Percentiles rank a stretch among this genome's conserved stretches.
These are phyloP conservation scores for Heliconius sara DNA, from an alignment of 2,888 invertebrate species.

Conservation along the genomic window DNA sequence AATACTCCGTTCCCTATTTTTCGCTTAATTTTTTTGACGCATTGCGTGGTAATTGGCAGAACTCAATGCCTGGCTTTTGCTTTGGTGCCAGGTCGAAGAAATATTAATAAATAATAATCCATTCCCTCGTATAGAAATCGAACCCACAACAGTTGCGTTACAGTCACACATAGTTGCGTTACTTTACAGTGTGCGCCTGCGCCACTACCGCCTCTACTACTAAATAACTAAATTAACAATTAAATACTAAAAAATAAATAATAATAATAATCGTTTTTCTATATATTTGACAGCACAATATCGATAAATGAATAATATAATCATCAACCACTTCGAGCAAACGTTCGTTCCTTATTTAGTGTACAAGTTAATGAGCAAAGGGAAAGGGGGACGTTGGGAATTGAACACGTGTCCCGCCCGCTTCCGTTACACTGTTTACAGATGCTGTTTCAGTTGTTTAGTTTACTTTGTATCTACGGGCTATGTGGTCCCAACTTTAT, in stretches of 20 bases:
- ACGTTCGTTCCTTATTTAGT: slow-evolving; percentile 57
- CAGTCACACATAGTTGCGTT: too few relatives aligned
- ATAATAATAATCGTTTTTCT: background rate
- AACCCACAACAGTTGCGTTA: too few relatives aligned
- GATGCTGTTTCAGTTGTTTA: slow-evolving; percentile 45
- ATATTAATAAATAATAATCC: too few relatives aligned
- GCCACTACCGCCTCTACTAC: too few relatives aligned
- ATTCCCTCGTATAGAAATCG: too few relatives aligned
- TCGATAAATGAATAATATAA: slow-evolving; percentile 33
- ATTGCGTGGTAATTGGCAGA: too few relatives aligned
- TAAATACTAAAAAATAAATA: background rate
- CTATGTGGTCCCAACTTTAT: slow-evolving; percentile 41
- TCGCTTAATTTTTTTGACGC: too few relatives aligned
- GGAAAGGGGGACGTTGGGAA: slow-evolving; percentile 57
- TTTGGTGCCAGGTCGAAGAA: too few relatives aligned
- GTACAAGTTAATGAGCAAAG: slow-evolving; percentile 59
- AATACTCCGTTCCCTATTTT: too few relatives aligned
- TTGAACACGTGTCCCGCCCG: slow-evolving; percentile 65
- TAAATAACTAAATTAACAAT: background rate
- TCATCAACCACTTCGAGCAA: slow-evolving; percentile 40
- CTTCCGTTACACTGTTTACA: slow-evolving; percentile 63
- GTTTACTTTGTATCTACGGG: slow-evolving; percentile 46
- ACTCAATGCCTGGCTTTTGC: too few relatives aligned
- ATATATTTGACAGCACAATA: background rate
- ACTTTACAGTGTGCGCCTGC: too few relatives aligned